These are phyloP conservation scores for Tethea ocularis DNA, from an alignment of 2,888 invertebrate species.

Conservation along the genomic window DNA sequence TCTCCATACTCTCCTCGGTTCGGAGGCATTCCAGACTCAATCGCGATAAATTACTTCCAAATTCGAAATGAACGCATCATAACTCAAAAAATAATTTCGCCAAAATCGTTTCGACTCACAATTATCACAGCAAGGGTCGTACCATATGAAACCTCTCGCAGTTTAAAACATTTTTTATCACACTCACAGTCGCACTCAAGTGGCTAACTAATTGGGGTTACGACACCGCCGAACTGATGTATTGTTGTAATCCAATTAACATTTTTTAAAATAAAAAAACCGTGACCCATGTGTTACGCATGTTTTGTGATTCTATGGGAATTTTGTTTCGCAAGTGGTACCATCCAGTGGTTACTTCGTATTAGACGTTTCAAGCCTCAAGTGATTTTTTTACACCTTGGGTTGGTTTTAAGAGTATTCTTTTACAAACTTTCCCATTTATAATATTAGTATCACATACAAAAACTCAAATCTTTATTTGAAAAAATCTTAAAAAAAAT, in stretches of 20 bases:
- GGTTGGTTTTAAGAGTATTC: too few relatives aligned
- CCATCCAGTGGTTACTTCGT: too few relatives aligned
- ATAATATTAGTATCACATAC: too few relatives aligned
- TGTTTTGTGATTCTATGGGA: slow-evolving; percentile 19
- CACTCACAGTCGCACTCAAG: slow-evolving; percentile 25
- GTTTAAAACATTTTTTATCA: slow-evolving; percentile 27
- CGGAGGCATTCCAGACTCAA: neutral
- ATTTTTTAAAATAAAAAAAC: slow-evolving; percentile 34
- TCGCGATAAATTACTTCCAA: neutral
- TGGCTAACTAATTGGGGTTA: slow-evolving; percentile 19
- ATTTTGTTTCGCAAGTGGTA: slow-evolving; percentile 15
- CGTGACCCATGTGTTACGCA: slow-evolving; percentile 31
- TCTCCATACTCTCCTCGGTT: too few relatives aligned
- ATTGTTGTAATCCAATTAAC: slow-evolving; percentile 32
- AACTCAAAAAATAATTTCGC: neutral
- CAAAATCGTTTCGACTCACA: slow-evolving; percentile 16
- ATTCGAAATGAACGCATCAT: neutral
- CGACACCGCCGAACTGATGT: slow-evolving; percentile 25
- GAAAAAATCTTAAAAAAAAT: too few relatives aligned
- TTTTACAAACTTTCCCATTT: too few relatives aligned
- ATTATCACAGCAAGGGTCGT: slow-evolving; percentile 29
- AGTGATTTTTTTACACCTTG: too few relatives aligned
- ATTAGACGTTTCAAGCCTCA: too few relatives aligned
- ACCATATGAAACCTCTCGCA: slow-evolving; percentile 41
- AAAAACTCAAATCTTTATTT: too few relatives aligned